Base-by-base conservation (phyloP, 2,113 vertebrate genomes). In the Aptenodytes forsteri region DNA sequence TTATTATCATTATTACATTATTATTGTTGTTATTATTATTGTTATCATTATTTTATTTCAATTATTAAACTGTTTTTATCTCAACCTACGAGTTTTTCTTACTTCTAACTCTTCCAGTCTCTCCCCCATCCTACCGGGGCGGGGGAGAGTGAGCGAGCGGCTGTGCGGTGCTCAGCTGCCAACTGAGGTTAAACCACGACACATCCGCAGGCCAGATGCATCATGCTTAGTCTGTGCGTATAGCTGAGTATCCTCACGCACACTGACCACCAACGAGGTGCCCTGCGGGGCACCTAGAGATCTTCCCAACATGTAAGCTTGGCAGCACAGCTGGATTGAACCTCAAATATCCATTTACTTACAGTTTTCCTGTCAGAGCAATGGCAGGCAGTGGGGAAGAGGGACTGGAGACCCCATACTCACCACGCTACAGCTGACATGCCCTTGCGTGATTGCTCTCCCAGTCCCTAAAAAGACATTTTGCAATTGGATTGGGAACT, bases 361-460 rank as follows among this genome's bases (percentile, higher is more conserved):
- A 16, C 1, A 16, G 6, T 25, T 80, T 83, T 72, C 13, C 17
- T 72, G 16, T 22, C 44, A 89, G 54, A 64, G 27, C 13, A 59
- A 36, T 8, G 30, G 16, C 17, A 77, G 21, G 9, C 21, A 81
- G 16, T 11, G 3, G 34, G 10, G 7, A 77, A 81, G 20, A 64
- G 17, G 29, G 9, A 64, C 6, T 2, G 2, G 26, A 56, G 34
- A 49, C 11, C 7, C 26, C 25, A 11, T 25, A 16, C 15, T 34
- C 25, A 34, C 23, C 13, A 17, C 0, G 1, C 3, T 47, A 8
- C 13, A 26, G 20, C 12, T 56, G 40, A 32, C 8, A 2, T 30
- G 27, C 3, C 42, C 22, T 69, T 38, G 7, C 0, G 2, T 11
- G 16, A 44, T 16, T 59, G 21, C 6, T 59, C 19, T 79, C 23